Evolutionary conservation across 2,888 invertebrate genomes (phyloP), one percentile per base, ranked within the genome.

Genomic region (Erebia ligea): DNA sequence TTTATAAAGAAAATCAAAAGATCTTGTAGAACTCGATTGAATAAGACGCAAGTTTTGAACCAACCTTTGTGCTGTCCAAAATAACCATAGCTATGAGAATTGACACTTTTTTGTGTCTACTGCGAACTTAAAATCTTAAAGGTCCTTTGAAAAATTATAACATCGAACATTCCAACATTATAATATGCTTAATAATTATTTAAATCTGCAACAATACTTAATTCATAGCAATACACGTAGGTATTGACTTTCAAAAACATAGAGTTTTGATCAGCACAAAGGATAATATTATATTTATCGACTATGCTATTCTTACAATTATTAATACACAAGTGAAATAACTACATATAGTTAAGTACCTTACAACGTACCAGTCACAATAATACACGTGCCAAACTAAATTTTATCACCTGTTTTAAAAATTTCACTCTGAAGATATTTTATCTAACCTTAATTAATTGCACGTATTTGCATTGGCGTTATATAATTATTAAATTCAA

Each of bases 401-500:
- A 67, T 75, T 77, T 76, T 79, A 78, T 77, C 79, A 78, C 79
- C 67, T 76, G 67, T 74, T 72, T 76, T 75, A 78, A 77, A 80
- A 79, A 77, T 75, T 76, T 78, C 81, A 76, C 71, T 77, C 77
- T 74, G 77, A 77, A 75, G 61, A 73, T 72, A 72, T 76, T 77
- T 74, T 59, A 74, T 34, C 74, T 79, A 78, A 77, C 77, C 79
- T 78, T 80, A 79, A 76, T 71, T 78, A 77, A 73, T 73, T 77
- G 78, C 79, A 70, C 77, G 34, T 34, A 70, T 74, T 54, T 75
- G 81, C 77, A 79, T 84, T 85, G 83, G 83, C 82, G 82, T 85
- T 81, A 82, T 79, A 73, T 77, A 56, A 64, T 72, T 73, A 68
- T 62, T 70, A 74, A 56, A 73, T 74, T 72, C 75, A 70, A 61